Evolutionary conservation across 2,113 vertebrate species (phyloP), one percentile per base, ranked within the genome.

Genomic region (Albula glossodonta): DNA sequence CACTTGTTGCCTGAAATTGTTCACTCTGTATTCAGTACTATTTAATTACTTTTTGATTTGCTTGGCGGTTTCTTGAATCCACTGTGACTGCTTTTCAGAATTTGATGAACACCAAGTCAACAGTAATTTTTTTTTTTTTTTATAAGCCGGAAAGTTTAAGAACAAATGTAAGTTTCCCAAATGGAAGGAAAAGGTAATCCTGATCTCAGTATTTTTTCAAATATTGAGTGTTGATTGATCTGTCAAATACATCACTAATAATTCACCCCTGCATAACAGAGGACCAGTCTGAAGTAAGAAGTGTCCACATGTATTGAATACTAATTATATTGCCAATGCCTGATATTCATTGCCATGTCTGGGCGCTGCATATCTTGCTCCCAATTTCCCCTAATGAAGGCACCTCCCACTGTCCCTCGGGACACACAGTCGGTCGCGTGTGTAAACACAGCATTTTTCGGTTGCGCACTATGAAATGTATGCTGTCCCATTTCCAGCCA

Each of bases 41-140:
- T 93, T 95, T 93, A 92, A 92, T 92, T 93, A 92, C 93, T 94
- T 93, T 94, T 93, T 86, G 93, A 95, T 93, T 94, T 91, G 85
- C 90, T 90, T 91, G 92, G 91, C 91, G 85, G 83, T 91, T 89
- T 90, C 56, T 92, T 87, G 95, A 94, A 95, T 95, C 93, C 91
- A 86, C 90, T 91, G 90, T 60, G 93, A 94, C 92, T 63, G 15
- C 78, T 80, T 81, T 78, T 51, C 78, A 31, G n/a, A 51, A 63
- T 85, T 60, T 80, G 78, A 85, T 81, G 41, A 80, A 85, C 57
- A 78, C 49, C 11, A 49, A 63, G 78, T 63, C 11, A 56, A 31
- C 80, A 52, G 56, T n/a, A 51, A 85, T 2, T 10, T 4, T 25
- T 74, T 7, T 74, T 25, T 1, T 74, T 25, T 74, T 25, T 74